Evolutionary conservation across 1,140 invertebrate species (phyloP).

Genomic region (Lepidurus arcticus): DNA sequence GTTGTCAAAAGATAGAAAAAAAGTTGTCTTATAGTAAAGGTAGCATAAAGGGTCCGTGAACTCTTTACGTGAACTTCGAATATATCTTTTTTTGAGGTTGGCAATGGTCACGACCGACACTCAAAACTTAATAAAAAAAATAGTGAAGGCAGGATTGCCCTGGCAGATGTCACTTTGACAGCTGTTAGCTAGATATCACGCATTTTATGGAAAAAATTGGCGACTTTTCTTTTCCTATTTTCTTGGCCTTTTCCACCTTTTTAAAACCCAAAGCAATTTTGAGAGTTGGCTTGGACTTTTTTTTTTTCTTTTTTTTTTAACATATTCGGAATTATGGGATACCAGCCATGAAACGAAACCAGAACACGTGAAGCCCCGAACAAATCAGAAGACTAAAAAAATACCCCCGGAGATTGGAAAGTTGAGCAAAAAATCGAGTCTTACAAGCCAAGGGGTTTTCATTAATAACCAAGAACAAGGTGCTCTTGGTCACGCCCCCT

Average conservation of each 20-base stretch:
- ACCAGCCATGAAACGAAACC: too few relatives aligned
- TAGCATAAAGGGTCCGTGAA: constrained; percentile 13
- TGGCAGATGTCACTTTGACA: neutral
- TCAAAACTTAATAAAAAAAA: neutral
- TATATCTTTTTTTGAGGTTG: neutral
- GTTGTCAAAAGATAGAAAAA: neutral
- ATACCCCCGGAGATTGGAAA: neutral
- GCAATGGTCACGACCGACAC: neutral
- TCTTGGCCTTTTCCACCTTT: too few relatives aligned
- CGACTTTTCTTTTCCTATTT: neutral
- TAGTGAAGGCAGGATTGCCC: neutral
- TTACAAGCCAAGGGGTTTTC: constrained; percentile 1
- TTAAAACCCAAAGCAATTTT: too few relatives aligned
- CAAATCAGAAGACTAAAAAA: neutral
- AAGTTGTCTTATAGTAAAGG: neutral
- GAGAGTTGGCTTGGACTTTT: too few relatives aligned
- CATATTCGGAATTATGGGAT: too few relatives aligned
- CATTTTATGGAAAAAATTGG: neutral
- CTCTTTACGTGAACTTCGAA: neutral
- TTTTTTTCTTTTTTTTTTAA: too few relatives aligned
- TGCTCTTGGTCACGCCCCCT: neutral
- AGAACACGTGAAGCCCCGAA: too few relatives aligned
- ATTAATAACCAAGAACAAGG: neutral
- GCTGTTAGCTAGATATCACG: neutral
- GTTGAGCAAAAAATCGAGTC: neutral